Evolutionary conservation across 2,113 vertebrate species (phyloP).

Genomic region (Arvicanthis niloticus): DNA sequence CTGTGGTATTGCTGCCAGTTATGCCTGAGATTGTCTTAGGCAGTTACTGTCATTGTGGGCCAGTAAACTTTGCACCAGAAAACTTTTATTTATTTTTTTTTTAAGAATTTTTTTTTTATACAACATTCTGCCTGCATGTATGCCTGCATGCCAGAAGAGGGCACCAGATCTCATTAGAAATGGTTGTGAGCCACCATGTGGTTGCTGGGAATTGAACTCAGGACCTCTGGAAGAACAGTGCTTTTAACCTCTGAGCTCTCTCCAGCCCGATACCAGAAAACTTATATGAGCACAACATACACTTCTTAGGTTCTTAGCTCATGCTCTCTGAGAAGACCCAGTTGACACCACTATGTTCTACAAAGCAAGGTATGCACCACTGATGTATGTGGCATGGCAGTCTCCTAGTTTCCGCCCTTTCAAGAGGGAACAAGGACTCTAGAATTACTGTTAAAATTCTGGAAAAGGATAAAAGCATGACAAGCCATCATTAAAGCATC

Average conservation of each 20-base stretch:
- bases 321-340: not conserved
- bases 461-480: constrained; percentile 27
- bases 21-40: not conserved
- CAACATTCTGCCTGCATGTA: too few relatives aligned
- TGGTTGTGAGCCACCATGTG: too few relatives aligned
- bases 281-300: not conserved
- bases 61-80: too few relatives aligned
- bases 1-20: not conserved
- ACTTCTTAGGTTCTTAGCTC: constrained; percentile 9
- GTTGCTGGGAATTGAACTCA: too few relatives aligned
- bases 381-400: not conserved
- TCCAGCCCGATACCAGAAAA: not conserved
- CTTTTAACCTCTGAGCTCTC: too few relatives aligned
- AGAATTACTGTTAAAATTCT: not conserved
- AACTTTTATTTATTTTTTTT: too few relatives aligned
- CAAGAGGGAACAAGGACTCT: not conserved
- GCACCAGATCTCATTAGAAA: too few relatives aligned
- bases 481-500: not conserved
- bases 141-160: too few relatives aligned
- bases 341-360: not conserved
- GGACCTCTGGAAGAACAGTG: too few relatives aligned
- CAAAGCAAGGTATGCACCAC: accelerated
- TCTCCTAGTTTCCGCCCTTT: not conserved
- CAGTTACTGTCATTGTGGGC: not conserved
- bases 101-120: too few relatives aligned